These are phyloP conservation scores for Stegostoma tigrinum DNA, from an alignment of 2,113 vertebrate genomes.

Conservation along the genomic window DNA sequence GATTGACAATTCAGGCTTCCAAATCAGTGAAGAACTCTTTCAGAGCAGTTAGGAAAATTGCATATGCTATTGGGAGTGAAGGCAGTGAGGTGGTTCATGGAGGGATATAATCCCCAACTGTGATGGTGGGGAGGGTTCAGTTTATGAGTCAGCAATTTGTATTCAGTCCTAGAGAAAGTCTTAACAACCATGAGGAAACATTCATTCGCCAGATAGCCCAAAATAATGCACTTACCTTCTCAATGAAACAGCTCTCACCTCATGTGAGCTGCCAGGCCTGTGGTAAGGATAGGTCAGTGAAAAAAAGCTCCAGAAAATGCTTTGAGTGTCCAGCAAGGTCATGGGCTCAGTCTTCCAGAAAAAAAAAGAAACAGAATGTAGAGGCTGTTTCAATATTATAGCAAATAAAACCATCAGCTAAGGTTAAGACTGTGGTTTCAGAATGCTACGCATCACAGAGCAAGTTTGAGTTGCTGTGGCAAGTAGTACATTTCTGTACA, in stretches of 20 bases:
- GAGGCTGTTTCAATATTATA: not conserved
- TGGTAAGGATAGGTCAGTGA: not conserved
- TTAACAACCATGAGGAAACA: too few species aligned
- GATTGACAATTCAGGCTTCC: too few species aligned
- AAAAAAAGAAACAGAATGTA: not conserved
- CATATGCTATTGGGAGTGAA: too few species aligned
- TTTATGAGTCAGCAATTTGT: too few species aligned
- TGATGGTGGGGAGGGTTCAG: too few species aligned
- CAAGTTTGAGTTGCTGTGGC: not conserved
- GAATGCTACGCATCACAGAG: not conserved
- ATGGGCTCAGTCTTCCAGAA: not conserved
- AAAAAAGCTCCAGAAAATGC: not conserved
- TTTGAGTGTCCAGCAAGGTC: not conserved
- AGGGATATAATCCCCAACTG: too few species aligned
- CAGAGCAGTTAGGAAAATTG: too few species aligned
- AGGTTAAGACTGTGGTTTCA: not conserved
- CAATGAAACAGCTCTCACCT: not conserved
- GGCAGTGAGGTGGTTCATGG: too few species aligned
- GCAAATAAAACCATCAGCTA: not conserved
- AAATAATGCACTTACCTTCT: not conserved
- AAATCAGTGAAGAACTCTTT: too few species aligned
- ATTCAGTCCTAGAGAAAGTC: too few species aligned
- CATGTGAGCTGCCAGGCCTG: not conserved
- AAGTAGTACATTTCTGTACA: not conserved
- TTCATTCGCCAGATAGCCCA: too few species aligned